Base-by-base conservation (phyloP, 1,140 invertebrate genomes). In the Drosophila willistoni region DNA sequence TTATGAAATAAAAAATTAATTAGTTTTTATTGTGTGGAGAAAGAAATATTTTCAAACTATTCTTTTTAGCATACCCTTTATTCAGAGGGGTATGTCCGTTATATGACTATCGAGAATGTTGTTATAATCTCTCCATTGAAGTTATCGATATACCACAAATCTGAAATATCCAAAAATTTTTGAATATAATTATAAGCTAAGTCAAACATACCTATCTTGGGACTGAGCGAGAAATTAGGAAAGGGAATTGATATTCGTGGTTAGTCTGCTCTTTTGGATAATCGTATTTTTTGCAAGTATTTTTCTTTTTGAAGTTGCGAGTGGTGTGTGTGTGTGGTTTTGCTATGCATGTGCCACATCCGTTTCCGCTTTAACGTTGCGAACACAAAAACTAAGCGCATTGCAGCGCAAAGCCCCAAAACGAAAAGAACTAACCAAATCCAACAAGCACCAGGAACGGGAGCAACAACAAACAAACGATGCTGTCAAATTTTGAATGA, bases 401-500 rank as follows among this genome's bases (percentile, higher is more conserved):
- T 59, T 59, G 33, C 67, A 64, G 34, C 61, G 54, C 39, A 14
- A 69, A 71, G 51, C 34, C 57, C 55, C 36, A 10, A 69, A 61
- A 55, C 22, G 70, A 14, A 51, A 65, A 51, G 9, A 69, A 56
- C 41, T 44, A 63, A 71, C 33, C 72, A 33, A 47, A 34, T 60
- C 44, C 41, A 61, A 64, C 57, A 47, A 60, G 39, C 56, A 42
- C 1, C 34, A 41, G 5, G 56, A 51, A 66, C 41, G 47, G 13
- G 54, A 41, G 25, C 60, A 74, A 69, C 81, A 73, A 86, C 76
- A 86, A 87, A 87, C 80, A 89, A 89, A 89, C 84, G 80, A 89
- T 77, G 80, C 84, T 89, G 84, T 89, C 84, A 89, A 84, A 89
- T 89, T 89, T 89, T 89, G 81, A 89, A 89, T 89, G 84, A 89